Conservation (phyloP, 1,140 invertebrate genomes). For the Heliothis subflexa region DNA sequence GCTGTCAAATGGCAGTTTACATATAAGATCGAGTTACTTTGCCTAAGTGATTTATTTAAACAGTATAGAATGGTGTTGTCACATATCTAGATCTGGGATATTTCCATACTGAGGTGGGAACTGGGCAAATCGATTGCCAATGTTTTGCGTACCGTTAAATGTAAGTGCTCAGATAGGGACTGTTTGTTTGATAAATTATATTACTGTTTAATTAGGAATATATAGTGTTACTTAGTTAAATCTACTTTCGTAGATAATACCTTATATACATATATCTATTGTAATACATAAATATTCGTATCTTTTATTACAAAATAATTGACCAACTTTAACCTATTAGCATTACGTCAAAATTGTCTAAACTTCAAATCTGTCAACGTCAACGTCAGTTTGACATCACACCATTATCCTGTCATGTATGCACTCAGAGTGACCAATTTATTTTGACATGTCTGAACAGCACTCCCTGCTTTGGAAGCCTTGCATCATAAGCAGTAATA, state of each 20-base stretch:
- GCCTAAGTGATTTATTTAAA: constrained; percentile 14
- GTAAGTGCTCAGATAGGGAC: too few relatives aligned
- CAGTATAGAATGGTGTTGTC: background rate
- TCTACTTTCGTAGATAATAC: too few relatives aligned
- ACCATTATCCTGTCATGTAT: constrained; percentile 12
- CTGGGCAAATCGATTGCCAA: background rate
- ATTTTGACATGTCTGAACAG: background rate
- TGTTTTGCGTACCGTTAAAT: background rate
- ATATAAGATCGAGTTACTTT: constrained; percentile 21
- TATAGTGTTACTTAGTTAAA: too few relatives aligned
- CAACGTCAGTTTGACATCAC: constrained; percentile 15
- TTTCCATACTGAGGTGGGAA: constrained; percentile 18
- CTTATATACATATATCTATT: too few relatives aligned
- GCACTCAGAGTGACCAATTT: background rate
- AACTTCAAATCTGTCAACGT: constrained; percentile 17
- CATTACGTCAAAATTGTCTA: background rate
- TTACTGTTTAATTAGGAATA: too few relatives aligned
- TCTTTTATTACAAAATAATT: too few relatives aligned
- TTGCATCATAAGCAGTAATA: too few relatives aligned
- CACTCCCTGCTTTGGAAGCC: background rate
- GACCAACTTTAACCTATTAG: background rate
- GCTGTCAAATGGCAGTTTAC: constrained; percentile 38
- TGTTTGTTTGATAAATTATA: background rate
- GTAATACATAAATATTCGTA: too few relatives aligned
- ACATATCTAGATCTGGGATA: constrained; percentile 3